Conservation (phyloP, 92 coral and sea anemone species). For the Siderastrea radians region DNA sequence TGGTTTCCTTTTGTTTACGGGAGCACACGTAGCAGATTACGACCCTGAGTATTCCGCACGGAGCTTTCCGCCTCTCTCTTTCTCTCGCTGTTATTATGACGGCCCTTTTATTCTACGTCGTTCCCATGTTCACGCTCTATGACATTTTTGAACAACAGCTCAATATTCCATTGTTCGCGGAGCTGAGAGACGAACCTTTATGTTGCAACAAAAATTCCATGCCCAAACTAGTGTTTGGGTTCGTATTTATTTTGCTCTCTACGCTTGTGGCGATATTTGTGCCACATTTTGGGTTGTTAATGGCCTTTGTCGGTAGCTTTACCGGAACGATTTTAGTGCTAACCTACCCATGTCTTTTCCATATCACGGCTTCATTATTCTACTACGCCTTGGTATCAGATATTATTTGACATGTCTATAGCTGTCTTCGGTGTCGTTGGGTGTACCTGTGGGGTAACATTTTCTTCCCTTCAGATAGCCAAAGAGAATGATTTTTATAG, state of each 20-base stretch:
- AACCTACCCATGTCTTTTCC: conserved; percentile 90
- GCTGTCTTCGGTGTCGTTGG: conserved; percentile 81
- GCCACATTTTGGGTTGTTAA: conserved; percentile 90
- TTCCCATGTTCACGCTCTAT: conserved; percentile 90
- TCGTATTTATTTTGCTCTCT: conserved; percentile 79
- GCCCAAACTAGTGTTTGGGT: conserved; percentile 79
- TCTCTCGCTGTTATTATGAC: conserved; percentile 84
- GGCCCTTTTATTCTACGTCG: conserved; percentile 87
- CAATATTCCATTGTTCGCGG: conserved; percentile 79
- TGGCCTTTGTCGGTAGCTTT: conserved; percentile 94
- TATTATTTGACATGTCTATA: conserved; percentile 71
- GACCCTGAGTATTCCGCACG: conserved; percentile 86
- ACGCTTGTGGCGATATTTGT: conserved; percentile 92
- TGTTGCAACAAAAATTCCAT: conserved; percentile 63
- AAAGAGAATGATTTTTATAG: conserved; percentile 90
- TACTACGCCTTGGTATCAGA: conserved; percentile 84
- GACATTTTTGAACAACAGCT: conserved; percentile 92
- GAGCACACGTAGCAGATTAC: conserved; percentile 92
- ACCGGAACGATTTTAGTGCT: conserved; percentile 89
- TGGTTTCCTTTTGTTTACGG: conserved; percentile 88
- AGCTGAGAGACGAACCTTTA: conserved; percentile 76
- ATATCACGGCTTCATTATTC: conserved; percentile 81
- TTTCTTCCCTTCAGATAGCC: conserved; percentile 86
- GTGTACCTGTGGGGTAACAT: conserved; percentile 80
- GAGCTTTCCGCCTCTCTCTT: conserved; percentile 83